These are phyloP conservation scores for Lepus townsendii DNA, from an alignment of 2,797 vertebrate species.

Conservation along the genomic window DNA sequence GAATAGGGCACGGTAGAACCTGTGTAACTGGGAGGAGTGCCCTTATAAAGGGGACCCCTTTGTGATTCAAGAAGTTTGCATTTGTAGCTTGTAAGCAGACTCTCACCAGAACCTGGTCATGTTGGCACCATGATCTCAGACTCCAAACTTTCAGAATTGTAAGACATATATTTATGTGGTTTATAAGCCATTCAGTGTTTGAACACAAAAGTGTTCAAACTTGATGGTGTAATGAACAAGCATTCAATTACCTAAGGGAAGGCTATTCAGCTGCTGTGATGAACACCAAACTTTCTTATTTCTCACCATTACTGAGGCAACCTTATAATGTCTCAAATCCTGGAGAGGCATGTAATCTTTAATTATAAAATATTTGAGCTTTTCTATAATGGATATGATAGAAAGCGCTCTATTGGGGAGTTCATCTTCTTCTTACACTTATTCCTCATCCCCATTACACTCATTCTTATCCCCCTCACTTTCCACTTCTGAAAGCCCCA, in stretches of 20 bases:
- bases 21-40: neutral
- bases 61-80: neutral
- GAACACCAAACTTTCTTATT: neutral
- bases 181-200: neutral
- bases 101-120: neutral
- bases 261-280: neutral
- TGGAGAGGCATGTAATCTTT: neutral
- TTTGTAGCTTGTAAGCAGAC: neutral
- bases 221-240: neutral
- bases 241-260: neutral
- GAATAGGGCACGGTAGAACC: neutral
- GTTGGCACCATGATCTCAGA: neutral
- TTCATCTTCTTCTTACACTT: neutral
- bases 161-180: neutral
- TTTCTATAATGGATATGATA: neutral
- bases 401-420: neutral
- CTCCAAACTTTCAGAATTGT: neutral
- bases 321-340: neutral
- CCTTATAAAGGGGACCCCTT: neutral
- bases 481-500: rapidly evolving
- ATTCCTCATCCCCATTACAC: neutral
- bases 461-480: neutral
- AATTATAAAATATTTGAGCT: neutral
- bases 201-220: neutral
- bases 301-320: neutral